phyloP scores from a whole-genome alignment of 2,888 invertebrate genomes.

The Pheosia gnoma region DNA sequence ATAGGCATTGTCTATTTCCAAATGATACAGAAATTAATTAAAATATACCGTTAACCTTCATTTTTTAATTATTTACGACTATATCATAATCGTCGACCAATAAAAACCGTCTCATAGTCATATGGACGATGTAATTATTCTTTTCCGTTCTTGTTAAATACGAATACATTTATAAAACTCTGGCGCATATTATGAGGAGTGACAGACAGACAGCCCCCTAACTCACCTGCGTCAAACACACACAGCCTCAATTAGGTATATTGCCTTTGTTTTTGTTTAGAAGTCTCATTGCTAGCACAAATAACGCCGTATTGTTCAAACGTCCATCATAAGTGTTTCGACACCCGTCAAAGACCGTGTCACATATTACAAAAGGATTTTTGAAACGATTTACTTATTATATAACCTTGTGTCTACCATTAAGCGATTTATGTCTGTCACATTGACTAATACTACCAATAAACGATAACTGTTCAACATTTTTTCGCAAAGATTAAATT shows the following conservation, averaged over 20 bases:
- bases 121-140: slow-evolving; percentile 40
- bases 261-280: slow-evolving; percentile 69
- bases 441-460: slow-evolving; percentile 41
- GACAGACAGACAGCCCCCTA: slow-evolving; percentile 65
- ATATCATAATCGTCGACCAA: background rate
- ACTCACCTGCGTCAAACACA: slow-evolving; percentile 69
- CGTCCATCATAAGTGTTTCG: slow-evolving; percentile 70
- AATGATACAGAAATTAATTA: background rate
- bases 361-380: slow-evolving; percentile 67
- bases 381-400: slow-evolving; percentile 50
- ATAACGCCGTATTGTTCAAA: slow-evolving; percentile 64
- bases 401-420: slow-evolving; percentile 59
- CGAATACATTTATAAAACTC: slow-evolving; percentile 69
- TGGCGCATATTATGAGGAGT: slow-evolving; percentile 45
- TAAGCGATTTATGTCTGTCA: slow-evolving; percentile 46
- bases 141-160: slow-evolving; percentile 51
- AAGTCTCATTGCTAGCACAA: slow-evolving; percentile 62
- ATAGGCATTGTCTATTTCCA: background rate
- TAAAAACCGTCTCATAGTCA: slow-evolving; percentile 33
- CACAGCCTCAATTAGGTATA: slow-evolving; percentile 60
- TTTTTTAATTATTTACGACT: background rate
- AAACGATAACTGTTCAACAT: slow-evolving; percentile 30
- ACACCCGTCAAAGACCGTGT: slow-evolving; percentile 72
- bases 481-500: background rate
- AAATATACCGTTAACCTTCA: background rate